Evolutionary conservation across 2,797 vertebrate species (phyloP), one percentile per base, ranked within the genome.

Genomic region (Eupleurogrammus muticus): DNA sequence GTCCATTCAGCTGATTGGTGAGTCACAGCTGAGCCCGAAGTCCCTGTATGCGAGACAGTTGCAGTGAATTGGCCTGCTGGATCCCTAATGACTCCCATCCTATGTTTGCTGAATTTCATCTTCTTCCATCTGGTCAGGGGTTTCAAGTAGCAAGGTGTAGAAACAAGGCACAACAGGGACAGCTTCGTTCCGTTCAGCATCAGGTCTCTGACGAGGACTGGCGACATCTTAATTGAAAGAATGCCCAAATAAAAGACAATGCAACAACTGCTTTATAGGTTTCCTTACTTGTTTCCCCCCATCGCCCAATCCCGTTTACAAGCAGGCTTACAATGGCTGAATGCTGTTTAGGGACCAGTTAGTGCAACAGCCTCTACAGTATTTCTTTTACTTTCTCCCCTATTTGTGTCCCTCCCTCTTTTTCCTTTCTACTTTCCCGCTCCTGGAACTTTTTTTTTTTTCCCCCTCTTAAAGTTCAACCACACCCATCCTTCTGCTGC

Each of bases 391-490:
- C 53, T 66, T 21, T 42, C 36, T 50, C 36, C 21, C 8, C 13
- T 19, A 36, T 53, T 14, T 60, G 4, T 48, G 11, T 34, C 9
- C 35, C 32, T 40, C 23, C 19, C 24, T 14, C 40, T 16, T 11
- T 48, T 11, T 48, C 36, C 28, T 35, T 53, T 61, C 8, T 36
- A 24, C 49, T 64, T 24, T 56, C 55, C 47, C 14, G 65, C 21
- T 66, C 40, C 54, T 3, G 23, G 78, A 62, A 56, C 57, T 58
- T 56, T 21, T 79, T 78, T 44, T 54, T 79, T 21, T 75, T 44
- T 70, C 65, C 73, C 46, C 55, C 56, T 81, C 24, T 77, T 70
- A 74, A 75, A 75, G 73, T 83, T 70, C 60, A 81, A 42, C 47
- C 71, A 70, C 70, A 67, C 49, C 49, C 17, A 34, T 67, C 58